A percentile compares a stretch with the other conserved stretches of the same genome.
Conservation (phyloP, 2,888 invertebrate genomes). For the Euplagia quadripunctaria region DNA sequence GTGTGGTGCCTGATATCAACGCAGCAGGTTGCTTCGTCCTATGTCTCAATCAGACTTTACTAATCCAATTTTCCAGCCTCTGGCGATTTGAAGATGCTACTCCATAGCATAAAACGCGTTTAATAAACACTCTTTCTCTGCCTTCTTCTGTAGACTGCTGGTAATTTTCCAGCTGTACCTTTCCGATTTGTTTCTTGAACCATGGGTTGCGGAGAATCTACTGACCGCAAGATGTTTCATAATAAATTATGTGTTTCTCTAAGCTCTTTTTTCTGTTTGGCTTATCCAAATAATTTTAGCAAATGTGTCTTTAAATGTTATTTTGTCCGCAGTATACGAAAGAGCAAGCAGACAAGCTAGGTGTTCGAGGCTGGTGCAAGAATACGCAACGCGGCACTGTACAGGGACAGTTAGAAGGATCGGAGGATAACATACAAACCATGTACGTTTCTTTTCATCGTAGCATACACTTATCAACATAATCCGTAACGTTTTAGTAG, state of each 20-base stretch:
- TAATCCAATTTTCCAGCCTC: no score
- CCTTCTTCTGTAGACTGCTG: no score
- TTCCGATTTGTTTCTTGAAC: not conserved
- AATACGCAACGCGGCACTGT: constrained; percentile 91
- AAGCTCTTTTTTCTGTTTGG: no score
- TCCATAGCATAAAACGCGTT: no score
- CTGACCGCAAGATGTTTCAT: not conserved
- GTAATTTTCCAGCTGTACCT: not conserved
- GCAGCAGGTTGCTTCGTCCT: no score
- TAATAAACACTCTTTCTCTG: no score
- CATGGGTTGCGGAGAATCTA: not conserved
- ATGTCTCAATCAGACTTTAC: no score
- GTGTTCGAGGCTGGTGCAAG: constrained; percentile 91
- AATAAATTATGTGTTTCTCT: not conserved
- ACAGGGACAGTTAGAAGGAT: constrained; percentile 90
- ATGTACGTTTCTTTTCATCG: constrained; percentile 80
- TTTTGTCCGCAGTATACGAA: constrained; percentile 87
- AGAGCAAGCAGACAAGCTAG: constrained; percentile 88
- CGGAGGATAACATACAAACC: constrained; percentile 83
- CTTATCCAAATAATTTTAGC: not conserved
- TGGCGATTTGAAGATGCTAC: no score
- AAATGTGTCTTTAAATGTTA: not conserved
- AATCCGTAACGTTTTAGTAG: no score
- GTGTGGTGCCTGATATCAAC: no score
- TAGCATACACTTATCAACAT: not conserved